Percentiles rank a stretch among this genome's conserved stretches.
These are phyloP conservation scores for Oreochromis grahami DNA, from an alignment of 2,797 vertebrate genomes.

Conservation along the genomic window DNA sequence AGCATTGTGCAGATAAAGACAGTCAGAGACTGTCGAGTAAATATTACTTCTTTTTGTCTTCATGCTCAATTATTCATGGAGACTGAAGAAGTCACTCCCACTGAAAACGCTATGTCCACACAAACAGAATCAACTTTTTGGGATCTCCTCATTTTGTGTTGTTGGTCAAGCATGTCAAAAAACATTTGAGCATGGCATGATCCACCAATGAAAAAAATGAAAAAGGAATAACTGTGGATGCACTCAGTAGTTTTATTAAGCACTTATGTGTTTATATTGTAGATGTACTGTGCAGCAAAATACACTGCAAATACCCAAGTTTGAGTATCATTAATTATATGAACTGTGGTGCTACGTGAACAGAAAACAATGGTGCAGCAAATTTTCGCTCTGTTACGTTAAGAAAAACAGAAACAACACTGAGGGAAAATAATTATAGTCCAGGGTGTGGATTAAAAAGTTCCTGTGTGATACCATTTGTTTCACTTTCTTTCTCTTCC, in stretches of 20 bases:
- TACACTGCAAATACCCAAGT: not conserved
- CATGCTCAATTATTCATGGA: not conserved
- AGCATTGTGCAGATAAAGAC: not conserved
- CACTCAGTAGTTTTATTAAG: not conserved
- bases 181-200: not conserved
- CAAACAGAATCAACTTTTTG: not conserved
- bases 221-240: not conserved
- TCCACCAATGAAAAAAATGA: not conserved
- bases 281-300: not conserved
- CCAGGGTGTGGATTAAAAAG: not conserved
- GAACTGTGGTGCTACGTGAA: not conserved
- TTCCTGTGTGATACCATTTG: not conserved
- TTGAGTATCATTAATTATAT: not conserved
- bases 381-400: not conserved
- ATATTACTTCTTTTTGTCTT: not conserved
- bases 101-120: not conserved
- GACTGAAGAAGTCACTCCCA: not conserved
- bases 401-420: not conserved
- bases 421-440: not conserved
- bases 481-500: not conserved
- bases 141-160: not conserved
- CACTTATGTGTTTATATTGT: not conserved
- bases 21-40: not conserved
- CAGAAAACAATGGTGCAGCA: not conserved
- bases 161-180: not conserved